These are phyloP conservation scores for Echinarachnius parma DNA, from an alignment of 53 echinoderm and acorn worm genomes.

Conservation along the genomic window DNA sequence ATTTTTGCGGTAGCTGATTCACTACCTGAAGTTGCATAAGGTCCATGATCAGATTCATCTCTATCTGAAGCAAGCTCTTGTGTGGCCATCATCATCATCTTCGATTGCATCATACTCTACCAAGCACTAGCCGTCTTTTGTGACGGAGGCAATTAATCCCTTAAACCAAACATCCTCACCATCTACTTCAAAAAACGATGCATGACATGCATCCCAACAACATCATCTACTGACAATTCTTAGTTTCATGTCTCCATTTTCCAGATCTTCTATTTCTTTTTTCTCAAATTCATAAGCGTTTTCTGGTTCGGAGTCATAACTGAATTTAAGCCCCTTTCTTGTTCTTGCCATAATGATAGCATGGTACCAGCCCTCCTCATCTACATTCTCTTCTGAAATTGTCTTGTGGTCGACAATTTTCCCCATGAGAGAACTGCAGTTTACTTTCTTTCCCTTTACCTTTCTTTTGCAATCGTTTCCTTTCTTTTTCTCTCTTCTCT, in stretches of 20 bases:
- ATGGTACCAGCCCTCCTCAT: constrained; percentile 1
- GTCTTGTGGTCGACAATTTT: constrained; percentile 18
- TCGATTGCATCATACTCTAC: constrained; percentile 2
- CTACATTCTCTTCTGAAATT: not conserved
- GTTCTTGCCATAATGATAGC: not conserved
- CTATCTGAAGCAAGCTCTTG: no score
- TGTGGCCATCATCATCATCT: not conserved
- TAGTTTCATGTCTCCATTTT: constrained; percentile 7
- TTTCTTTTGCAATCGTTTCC: constrained; percentile 9
- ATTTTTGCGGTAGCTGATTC: no score
- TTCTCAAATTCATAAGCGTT: not conserved
- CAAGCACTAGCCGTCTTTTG: not conserved
- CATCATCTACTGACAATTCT: not conserved
- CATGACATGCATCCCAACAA: constrained; percentile 16
- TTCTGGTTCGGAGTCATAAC: constrained; percentile 4
- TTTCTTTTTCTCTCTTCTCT: no score
- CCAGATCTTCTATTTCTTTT: not conserved
- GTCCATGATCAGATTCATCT: no score
- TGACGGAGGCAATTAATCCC: not conserved
- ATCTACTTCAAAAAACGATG: constrained; percentile 17
- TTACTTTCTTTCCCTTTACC: not conserved
- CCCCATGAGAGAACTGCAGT: constrained; percentile 7
- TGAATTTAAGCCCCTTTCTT: not conserved
- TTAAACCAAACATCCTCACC: not conserved
- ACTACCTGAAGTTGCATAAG: no score